phyloP scores from a whole-genome alignment of 2,888 invertebrate species.

The Drosophila pseudotakahashii region DNA sequence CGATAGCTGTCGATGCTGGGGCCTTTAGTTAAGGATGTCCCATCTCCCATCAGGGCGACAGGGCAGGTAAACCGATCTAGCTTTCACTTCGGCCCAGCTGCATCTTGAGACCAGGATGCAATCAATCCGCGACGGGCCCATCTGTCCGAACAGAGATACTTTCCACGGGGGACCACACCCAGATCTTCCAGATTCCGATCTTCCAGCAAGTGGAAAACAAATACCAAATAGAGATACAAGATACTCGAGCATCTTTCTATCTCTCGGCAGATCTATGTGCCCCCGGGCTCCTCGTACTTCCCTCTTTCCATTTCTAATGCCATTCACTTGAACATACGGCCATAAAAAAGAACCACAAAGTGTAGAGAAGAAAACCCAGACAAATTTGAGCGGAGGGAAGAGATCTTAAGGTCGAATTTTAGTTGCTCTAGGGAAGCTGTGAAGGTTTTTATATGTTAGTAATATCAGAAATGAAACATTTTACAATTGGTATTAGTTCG shows the following conservation, averaged over 20 bases:
- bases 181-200: background rate
- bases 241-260: slow-evolving; percentile 23
- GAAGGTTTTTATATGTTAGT: too few relatives aligned
- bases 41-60: background rate
- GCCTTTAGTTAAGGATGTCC: slow-evolving; percentile 2
- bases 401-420: slow-evolving; percentile 1
- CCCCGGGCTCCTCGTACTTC: slow-evolving; percentile 6
- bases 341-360: slow-evolving; percentile 24
- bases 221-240: slow-evolving; percentile 19
- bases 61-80: background rate
- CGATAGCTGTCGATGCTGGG: slow-evolving; percentile 1
- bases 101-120: slow-evolving; percentile 15
- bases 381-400: background rate
- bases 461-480: too few relatives aligned
- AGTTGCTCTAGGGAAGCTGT: slow-evolving; percentile 17
- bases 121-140: background rate
- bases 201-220: slow-evolving; percentile 11
- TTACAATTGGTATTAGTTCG: too few relatives aligned
- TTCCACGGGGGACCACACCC: slow-evolving; percentile 21
- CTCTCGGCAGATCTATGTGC: slow-evolving; percentile 11
- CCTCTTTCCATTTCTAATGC: slow-evolving; percentile 25
- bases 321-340: slow-evolving; percentile 20
- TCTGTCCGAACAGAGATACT: background rate
- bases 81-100: slow-evolving; percentile 11
- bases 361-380: slow-evolving; percentile 6